Conservation (phyloP, 2,888 invertebrate genomes). For the Eupithecia abbreviata region DNA sequence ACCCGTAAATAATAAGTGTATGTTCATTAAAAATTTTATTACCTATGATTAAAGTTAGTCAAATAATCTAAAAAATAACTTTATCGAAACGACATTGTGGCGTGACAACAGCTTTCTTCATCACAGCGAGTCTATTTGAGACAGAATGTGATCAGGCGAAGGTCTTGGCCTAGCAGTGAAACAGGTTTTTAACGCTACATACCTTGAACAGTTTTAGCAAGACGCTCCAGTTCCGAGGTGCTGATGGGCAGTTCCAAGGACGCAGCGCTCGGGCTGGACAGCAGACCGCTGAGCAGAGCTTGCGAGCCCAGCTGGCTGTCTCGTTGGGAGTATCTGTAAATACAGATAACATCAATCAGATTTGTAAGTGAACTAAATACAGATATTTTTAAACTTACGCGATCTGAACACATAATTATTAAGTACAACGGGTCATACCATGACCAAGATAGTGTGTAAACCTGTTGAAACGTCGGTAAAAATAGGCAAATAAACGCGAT, state of each 20-base stretch:
- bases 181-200: not conserved
- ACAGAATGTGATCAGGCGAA: not conserved
- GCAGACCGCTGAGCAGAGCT: constrained; percentile 57
- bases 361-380: not conserved
- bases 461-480: no score
- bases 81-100: not conserved
- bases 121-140: not conserved
- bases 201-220: constrained; percentile 77
- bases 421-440: no score
- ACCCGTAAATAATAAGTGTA: not conserved
- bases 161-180: not conserved
- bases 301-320: constrained; percentile 55
- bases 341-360: not conserved
- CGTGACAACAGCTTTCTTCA: not conserved
- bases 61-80: not conserved
- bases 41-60: no score
- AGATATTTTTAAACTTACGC: not conserved
- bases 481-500: no score
- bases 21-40: not conserved
- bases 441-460: no score
- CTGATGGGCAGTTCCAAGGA: constrained; percentile 74
- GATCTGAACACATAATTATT: no score
- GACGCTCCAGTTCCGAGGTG: constrained; percentile 70
- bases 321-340: constrained; percentile 52
- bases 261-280: constrained; percentile 70